phyloP scores from a whole-genome alignment of 2,113 vertebrate genomes.

The Loxodonta africana region DNA sequence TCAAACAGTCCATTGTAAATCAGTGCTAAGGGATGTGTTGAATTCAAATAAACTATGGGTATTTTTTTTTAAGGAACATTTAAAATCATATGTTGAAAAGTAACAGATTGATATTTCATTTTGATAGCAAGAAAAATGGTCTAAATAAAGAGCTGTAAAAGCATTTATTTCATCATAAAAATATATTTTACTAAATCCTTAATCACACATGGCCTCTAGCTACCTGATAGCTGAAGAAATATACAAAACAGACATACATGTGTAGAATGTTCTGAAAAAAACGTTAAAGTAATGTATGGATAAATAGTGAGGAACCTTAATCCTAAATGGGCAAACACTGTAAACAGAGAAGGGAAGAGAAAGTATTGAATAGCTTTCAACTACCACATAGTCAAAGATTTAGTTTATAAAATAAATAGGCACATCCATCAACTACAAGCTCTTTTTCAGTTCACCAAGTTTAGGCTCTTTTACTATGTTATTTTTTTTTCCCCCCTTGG shows the following conservation, averaged over 20 bases:
- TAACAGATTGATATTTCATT: slow-evolving; percentile 15
- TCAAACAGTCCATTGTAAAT: slow-evolving; percentile 85
- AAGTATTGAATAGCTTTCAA: neutral
- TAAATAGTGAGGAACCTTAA: neutral
- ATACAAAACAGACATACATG: neutral
- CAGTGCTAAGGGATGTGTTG: slow-evolving; percentile 85
- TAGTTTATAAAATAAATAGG: neutral
- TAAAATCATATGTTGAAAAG: slow-evolving; percentile 50
- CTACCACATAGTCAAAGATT: neutral
- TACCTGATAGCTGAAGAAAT: neutral
- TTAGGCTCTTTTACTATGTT: neutral
- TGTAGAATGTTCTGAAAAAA: neutral
- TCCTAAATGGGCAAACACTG: neutral
- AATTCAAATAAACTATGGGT: slow-evolving; percentile 52
- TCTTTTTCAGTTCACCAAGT: neutral
- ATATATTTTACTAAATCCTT: neutral
- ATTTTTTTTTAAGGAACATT: neutral
- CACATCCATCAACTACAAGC: fast-evolving
- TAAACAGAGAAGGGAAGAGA: neutral
- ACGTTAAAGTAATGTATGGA: neutral
- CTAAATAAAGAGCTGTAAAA: neutral
- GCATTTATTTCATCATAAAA: neutral
- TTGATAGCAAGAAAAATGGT: neutral
- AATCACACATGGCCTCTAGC: neutral
- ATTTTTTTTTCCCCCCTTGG: neutral